phyloP scores from a whole-genome alignment of 53 echinoderm and acorn worm species.

The Zoroaster sp. region DNA sequence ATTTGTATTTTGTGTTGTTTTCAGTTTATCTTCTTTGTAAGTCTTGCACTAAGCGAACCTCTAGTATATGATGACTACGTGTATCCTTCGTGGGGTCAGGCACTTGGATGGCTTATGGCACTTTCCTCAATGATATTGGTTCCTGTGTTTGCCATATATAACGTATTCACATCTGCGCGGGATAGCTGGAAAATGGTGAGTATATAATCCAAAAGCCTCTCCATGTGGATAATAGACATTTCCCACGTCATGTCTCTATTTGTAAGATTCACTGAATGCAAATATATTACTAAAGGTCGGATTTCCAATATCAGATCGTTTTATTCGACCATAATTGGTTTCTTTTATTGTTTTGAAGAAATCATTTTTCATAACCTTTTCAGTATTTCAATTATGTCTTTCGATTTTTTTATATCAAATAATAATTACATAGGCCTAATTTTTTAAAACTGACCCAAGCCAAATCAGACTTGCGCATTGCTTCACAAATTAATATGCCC shows the following conservation, averaged over 20 bases:
- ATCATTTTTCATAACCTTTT: background rate
- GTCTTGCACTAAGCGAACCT: constrained; percentile 56
- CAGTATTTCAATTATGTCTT: background rate
- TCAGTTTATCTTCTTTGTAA: constrained; percentile 73
- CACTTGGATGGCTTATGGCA: constrained; percentile 67
- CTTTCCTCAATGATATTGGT: constrained; percentile 69
- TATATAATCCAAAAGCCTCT: background rate
- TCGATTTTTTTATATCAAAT: background rate
- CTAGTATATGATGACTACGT: constrained; percentile 68
- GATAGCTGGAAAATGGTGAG: constrained; percentile 50
- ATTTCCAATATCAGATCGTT: too few species aligned
- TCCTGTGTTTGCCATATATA: constrained; percentile 56
- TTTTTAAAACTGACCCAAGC: too few species aligned
- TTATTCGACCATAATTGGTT: too few species aligned
- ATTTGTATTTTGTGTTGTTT: too few species aligned
- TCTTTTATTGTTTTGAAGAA: too few species aligned
- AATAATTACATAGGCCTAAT: too few species aligned
- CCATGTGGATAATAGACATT: background rate
- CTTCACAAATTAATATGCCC: too few species aligned
- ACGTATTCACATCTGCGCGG: constrained; percentile 21
- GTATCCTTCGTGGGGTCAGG: constrained; percentile 78
- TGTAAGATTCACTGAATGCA: too few species aligned
- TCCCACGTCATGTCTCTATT: too few species aligned
- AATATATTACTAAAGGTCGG: background rate
- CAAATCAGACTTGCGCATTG: too few species aligned